phyloP scores from a whole-genome alignment of 1,140 invertebrate species.

The Asbolus verrucosus region DNA sequence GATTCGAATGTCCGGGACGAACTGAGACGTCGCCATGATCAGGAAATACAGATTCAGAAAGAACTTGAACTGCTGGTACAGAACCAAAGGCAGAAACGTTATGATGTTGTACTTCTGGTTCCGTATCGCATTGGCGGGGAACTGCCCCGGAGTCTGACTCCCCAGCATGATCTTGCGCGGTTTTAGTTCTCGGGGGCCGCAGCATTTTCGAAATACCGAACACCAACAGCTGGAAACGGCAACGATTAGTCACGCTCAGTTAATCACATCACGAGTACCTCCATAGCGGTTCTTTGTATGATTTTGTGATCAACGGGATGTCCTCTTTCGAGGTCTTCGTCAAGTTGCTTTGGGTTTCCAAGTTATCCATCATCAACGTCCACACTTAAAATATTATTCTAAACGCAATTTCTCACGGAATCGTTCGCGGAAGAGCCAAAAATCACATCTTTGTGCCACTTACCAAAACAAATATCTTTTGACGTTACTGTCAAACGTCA shows the following conservation, averaged over 20 bases:
- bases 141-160: conserved; percentile 78
- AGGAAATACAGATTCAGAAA: conserved; percentile 99
- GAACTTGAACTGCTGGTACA: conserved; percentile 99
- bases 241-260: conserved; percentile 8
- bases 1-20: conserved; percentile 95
- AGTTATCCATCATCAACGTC: conserved; percentile 62
- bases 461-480: conserved; percentile 26
- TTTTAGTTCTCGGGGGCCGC: conserved; percentile 74
- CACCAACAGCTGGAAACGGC: conserved; percentile 71
- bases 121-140: conserved; percentile 94
- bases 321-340: conserved; percentile 73
- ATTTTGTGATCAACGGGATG: conserved; percentile 73
- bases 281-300: conserved; percentile 67
- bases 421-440: neutral
- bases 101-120: conserved; percentile 99
- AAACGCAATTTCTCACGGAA: neutral
- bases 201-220: conserved; percentile 77
- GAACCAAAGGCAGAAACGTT: conserved; percentile 96
- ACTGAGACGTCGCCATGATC: conserved; percentile 97
- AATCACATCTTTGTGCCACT: neutral
- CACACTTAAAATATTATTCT: no score
- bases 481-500: conserved; percentile 17
- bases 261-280: conserved; percentile 50
- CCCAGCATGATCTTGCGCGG: conserved; percentile 77
- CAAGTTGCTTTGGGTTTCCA: conserved; percentile 69